Percentiles rank a stretch among this genome's conserved stretches.
These are phyloP conservation scores for Riparia riparia DNA, from an alignment of 2,113 vertebrate genomes.

Conservation along the genomic window DNA sequence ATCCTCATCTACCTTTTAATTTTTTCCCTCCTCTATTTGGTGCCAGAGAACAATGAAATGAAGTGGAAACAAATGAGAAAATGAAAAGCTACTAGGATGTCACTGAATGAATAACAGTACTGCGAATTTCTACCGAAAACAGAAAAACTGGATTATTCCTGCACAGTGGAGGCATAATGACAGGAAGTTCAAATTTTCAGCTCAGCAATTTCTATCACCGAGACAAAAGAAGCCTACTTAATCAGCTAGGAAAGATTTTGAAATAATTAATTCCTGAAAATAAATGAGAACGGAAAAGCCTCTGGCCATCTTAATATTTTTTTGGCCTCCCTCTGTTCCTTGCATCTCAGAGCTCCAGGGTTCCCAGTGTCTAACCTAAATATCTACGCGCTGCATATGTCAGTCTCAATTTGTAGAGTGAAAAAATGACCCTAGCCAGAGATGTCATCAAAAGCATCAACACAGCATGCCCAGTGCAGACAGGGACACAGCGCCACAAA, in stretches of 20 bases:
- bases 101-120: neutral
- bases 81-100: neutral
- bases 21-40: neutral
- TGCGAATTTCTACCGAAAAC: neutral
- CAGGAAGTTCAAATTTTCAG: neutral
- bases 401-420: neutral
- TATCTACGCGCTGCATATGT: neutral
- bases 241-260: neutral
- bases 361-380: neutral
- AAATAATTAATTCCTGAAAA: constrained; percentile 28
- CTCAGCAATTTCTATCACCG: neutral
- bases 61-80: neutral
- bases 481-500: neutral
- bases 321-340: neutral
- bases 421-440: neutral
- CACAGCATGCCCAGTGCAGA: fast-evolving
- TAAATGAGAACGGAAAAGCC: neutral
- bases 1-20: neutral
- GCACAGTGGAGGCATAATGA: neutral
- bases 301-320: neutral
- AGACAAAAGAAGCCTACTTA: constrained; percentile 24
- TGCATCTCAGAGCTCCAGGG: neutral
- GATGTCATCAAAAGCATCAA: neutral
- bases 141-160: neutral
- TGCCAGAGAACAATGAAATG: neutral